Conservation (phyloP, 2,113 vertebrate genomes). For the Plotosus lineatus region DNA sequence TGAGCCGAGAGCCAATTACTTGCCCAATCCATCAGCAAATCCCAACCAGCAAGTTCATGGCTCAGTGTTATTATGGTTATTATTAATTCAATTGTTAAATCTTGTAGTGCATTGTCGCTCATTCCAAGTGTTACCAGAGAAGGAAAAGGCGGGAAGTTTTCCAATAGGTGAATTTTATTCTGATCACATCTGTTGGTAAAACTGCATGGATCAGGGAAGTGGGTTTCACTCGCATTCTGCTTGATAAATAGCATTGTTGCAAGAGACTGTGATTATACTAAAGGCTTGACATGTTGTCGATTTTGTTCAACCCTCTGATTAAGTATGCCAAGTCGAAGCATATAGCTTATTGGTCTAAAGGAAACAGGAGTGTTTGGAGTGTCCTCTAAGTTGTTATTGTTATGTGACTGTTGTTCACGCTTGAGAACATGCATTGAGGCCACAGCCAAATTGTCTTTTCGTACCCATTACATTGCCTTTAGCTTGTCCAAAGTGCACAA, state of each 20-base stretch:
- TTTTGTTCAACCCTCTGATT: slow-evolving; percentile 39
- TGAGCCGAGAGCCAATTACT: too few species aligned
- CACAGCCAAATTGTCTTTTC: not conserved
- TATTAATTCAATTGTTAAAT: too few species aligned
- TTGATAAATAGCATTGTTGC: slow-evolving; percentile 35
- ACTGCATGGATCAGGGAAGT: slow-evolving; percentile 30
- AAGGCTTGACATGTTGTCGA: slow-evolving; percentile 41
- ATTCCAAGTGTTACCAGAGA: not conserved
- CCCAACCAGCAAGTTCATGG: too few species aligned
- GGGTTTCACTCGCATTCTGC: slow-evolving; percentile 20
- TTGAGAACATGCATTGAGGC: not conserved
- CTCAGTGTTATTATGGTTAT: too few species aligned
- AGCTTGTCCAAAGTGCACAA: not conserved
- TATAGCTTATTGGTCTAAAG: slow-evolving; percentile 1
- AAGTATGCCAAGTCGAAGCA: slow-evolving; percentile 15
- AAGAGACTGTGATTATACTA: slow-evolving; percentile 33
- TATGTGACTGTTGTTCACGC: not conserved
- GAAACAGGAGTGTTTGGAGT: slow-evolving; percentile 6
- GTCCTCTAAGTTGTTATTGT: not conserved
- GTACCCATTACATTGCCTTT: not conserved
- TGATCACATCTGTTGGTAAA: slow-evolving; percentile 37
- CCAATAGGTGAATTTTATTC: slow-evolving; percentile 13
- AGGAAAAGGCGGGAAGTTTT: not conserved
- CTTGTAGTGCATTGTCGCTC: not conserved
- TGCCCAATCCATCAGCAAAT: too few species aligned